Evolutionary conservation across 2,113 vertebrate species (phyloP).

Genomic region (Halichoerus grypus): DNA sequence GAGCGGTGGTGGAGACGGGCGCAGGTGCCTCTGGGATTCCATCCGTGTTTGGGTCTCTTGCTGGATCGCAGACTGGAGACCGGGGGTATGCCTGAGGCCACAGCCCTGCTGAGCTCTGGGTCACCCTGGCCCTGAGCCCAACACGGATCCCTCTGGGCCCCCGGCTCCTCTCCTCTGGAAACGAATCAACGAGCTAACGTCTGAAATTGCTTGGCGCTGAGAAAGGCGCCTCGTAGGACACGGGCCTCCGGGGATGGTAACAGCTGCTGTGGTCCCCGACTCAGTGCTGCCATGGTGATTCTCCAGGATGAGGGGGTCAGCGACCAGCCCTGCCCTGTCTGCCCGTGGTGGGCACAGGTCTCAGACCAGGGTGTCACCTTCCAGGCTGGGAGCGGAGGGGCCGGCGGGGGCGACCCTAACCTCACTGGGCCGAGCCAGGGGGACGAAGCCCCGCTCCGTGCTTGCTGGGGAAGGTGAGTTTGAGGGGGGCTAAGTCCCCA

Average conservation of each 20-base stretch:
- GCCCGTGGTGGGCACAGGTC: too few relatives aligned
- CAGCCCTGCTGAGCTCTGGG: background rate
- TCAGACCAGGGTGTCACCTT: background rate
- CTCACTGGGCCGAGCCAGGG: background rate
- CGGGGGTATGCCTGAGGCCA: background rate
- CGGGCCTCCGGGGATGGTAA: too few relatives aligned
- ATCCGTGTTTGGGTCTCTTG: background rate
- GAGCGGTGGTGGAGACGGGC: background rate
- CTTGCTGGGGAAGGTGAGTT: too few relatives aligned
- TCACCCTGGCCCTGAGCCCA: background rate
- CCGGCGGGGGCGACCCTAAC: background rate
- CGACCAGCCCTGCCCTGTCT: background rate
- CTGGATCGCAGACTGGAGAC: background rate
- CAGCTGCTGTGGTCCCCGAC: background rate
- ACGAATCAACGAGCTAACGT: background rate
- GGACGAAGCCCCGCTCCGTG: rapidly evolving
- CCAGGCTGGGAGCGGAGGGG: background rate
- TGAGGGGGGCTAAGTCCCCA: too few relatives aligned
- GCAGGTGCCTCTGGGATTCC: background rate
- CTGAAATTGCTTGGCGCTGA: background rate
- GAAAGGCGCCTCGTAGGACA: too few relatives aligned
- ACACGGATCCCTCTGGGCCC: too few relatives aligned
- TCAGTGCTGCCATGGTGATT: background rate
- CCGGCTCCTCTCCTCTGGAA: background rate
- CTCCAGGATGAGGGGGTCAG: background rate